Evolutionary conservation across 2,113 vertebrate genomes (phyloP).

Genomic region (Periophthalmus modestus): DNA sequence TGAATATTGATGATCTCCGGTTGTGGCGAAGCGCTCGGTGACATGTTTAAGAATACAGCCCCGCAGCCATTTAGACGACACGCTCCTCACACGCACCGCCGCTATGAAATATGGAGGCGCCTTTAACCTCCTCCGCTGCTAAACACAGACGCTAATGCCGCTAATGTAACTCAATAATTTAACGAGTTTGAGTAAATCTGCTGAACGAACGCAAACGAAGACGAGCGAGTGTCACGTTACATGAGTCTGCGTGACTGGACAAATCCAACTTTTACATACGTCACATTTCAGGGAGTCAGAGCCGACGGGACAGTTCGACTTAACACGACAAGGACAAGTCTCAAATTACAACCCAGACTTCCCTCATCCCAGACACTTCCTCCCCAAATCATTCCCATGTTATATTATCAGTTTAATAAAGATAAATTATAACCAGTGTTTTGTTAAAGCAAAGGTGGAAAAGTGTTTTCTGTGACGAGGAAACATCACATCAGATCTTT

Average conservation of each 20-base stretch:
- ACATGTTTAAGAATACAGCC: conserved; percentile 54
- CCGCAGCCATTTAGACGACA: conserved; percentile 42
- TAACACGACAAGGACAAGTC: no score
- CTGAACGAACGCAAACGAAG: conserved; percentile 8
- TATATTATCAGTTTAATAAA: no score
- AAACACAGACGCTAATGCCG: conserved; percentile 14
- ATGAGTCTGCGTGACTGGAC: not conserved
- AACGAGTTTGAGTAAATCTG: conserved; percentile 5
- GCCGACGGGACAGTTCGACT: no score
- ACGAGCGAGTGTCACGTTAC: not conserved
- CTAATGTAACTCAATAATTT: conserved; percentile 25
- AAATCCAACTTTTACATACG: not conserved
- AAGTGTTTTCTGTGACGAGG: no score
- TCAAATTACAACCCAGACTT: no score
- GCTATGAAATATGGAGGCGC: conserved; percentile 33
- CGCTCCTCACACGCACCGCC: conserved; percentile 16
- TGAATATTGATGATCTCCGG: conserved; percentile 70
- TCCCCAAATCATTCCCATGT: no score
- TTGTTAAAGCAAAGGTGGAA: no score
- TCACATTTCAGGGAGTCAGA: no score
- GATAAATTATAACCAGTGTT: no score
- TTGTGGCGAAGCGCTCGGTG: conserved; percentile 49
- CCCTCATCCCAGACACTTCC: no score
- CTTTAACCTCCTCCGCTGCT: conserved; percentile 36
- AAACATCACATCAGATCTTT: no score